Conservation (phyloP, 1,140 invertebrate genomes). For the Cydia strobilella region DNA sequence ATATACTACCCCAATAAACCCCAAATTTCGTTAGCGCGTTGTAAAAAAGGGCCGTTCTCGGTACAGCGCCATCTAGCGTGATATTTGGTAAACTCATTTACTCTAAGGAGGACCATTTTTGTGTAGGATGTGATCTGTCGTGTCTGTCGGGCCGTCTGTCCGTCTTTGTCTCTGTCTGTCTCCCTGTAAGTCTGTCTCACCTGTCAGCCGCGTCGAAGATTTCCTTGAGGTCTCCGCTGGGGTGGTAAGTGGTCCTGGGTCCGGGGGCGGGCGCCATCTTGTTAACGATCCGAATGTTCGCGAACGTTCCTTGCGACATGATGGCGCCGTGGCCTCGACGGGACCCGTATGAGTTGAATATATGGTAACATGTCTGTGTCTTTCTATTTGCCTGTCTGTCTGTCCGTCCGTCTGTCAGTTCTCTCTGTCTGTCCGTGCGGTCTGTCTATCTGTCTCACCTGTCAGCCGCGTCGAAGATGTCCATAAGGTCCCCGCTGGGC, state of each 20-base stretch:
- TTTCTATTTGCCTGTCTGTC: no score
- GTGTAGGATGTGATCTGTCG: no score
- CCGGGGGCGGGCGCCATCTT: constrained; percentile 92
- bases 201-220: constrained; percentile 41
- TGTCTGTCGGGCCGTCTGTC: no score
- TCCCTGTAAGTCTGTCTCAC: background rate
- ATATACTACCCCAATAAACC: no score
- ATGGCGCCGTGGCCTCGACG: constrained; percentile 97
- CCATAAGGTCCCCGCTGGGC: constrained; percentile 81
- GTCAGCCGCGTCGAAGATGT: constrained; percentile 97
- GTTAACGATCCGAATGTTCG: constrained; percentile 98
- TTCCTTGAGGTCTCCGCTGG: constrained; percentile 86
- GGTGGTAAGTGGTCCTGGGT: constrained; percentile 54
- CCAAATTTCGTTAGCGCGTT: no score
- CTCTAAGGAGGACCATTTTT: no score
- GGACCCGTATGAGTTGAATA: constrained; percentile 99
- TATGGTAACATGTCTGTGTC: no score
- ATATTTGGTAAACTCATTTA: no score
- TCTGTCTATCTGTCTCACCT: constrained; percentile 80
- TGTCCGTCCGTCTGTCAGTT: background rate
- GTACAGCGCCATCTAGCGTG: no score
- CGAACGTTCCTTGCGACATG: constrained; percentile 98
- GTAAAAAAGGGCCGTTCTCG: no score
- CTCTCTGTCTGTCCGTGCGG: background rate
- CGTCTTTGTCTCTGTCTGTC: background rate